phyloP scores from a whole-genome alignment of 2,113 vertebrate species.

The Psammodynastes pulverulentus region DNA sequence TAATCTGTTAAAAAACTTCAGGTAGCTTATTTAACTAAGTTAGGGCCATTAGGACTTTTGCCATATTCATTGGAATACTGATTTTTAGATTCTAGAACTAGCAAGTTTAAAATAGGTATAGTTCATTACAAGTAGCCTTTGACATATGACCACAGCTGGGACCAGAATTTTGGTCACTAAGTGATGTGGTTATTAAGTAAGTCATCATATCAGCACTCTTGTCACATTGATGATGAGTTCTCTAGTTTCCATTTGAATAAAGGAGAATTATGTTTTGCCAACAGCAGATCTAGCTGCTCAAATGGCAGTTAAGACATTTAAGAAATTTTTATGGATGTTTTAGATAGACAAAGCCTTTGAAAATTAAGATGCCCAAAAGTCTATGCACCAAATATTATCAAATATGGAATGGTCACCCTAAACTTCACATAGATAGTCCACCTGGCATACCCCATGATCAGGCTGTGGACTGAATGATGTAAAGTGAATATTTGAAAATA shows the following conservation, averaged over 20 bases:
- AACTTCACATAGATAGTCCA: background rate
- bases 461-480: background rate
- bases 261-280: background rate
- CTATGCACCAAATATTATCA: background rate
- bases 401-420: background rate
- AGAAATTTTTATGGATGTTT: background rate
- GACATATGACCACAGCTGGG: background rate
- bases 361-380: background rate
- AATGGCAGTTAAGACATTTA: background rate
- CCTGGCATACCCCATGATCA: background rate
- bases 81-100: background rate
- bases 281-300: background rate
- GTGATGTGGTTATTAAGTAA: background rate
- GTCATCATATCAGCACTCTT: no score
- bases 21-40: background rate
- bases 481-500: background rate
- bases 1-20: no score
- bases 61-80: background rate
- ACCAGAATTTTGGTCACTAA: background rate
- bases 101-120: background rate
- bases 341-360: background rate
- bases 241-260: background rate
- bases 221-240: background rate
- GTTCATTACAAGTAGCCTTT: background rate
- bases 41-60: background rate